Base-by-base conservation (phyloP, 2,797 vertebrate species). In the Buceros bicornis region DNA sequence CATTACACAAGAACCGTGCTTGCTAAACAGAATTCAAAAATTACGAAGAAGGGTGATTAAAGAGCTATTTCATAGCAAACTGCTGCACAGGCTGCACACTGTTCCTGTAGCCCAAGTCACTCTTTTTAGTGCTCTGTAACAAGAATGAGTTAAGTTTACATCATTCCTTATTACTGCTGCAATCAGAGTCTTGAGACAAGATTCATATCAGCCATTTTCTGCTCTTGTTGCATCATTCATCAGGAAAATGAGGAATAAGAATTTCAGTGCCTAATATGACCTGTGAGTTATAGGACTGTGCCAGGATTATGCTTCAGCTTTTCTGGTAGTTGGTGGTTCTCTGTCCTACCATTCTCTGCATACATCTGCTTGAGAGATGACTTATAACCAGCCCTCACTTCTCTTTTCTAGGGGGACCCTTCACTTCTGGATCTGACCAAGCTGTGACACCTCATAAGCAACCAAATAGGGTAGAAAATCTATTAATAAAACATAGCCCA, bases 221-320 rank as follows among this genome's bases (percentile, higher is more conserved):
- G 74, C 89, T 93, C 95, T 92, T 82, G 92, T 95, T 82, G 87
- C 89, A 31, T 78, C 89, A 43, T 97, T 95, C 16, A 19, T 98
- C 97, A 97, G 91, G 94, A 97, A 97, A 98, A 98, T 86, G 88
- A 97, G 96, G 78, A 87, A 90, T 92, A 94, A 93, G 95, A 89
- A 92, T 97, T 95, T 89, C 91, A 96, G 80, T 2, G 1, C 67
- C 92, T 97, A 93, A 95, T 94, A 26, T 12, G 72, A 77, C 77
- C 47, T 76, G 17, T 96, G 97, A 97, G 78, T 97, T 93, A 96
- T 53, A 64, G 62, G 15, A 25, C 57, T 42, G 66, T 60, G 26
- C 28, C 28, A 87, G 73, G 47, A 92, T 78, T 93, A 69, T 66
- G 73, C 90, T 64, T 74, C 53, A 92, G 73, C 35, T 89, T 90